Evolutionary conservation across 2,113 vertebrate species (phyloP).

Genomic region (Campylomormyrus tamandua): DNA sequence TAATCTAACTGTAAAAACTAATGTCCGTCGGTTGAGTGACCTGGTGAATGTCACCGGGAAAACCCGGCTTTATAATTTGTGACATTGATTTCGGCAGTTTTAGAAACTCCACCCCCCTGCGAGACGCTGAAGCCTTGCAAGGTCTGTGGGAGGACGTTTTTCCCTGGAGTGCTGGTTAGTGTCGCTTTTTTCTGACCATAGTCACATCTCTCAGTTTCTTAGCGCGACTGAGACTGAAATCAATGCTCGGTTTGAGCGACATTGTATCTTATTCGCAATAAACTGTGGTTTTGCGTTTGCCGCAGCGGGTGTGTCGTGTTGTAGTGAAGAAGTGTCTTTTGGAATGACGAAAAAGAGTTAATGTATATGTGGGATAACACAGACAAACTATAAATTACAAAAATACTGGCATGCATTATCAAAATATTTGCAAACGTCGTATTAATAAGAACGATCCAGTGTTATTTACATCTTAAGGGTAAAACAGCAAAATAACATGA

Average conservation of each 20-base stretch:
- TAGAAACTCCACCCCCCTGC: conserved; percentile 20
- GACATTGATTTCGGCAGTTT: background rate
- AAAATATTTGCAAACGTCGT: background rate
- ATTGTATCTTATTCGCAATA: background rate
- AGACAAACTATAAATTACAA: background rate
- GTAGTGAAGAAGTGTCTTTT: background rate
- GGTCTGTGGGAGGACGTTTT: conserved; percentile 74
- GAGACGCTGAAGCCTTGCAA: conserved; percentile 66
- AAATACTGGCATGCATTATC: background rate
- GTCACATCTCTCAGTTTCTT: background rate
- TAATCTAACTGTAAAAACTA: background rate
- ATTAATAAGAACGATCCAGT: background rate
- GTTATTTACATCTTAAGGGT: background rate
- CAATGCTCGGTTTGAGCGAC: background rate
- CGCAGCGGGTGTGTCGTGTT: background rate
- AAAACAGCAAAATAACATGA: background rate
- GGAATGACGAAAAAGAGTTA: background rate
- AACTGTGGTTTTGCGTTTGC: background rate
- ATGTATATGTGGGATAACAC: background rate
- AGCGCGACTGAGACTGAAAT: background rate
- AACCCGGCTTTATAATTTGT: background rate
- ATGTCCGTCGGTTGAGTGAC: background rate
- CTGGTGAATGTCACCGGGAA: background rate
- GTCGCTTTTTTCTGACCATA: background rate
- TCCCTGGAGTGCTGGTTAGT: conserved; percentile 64